Conservation (phyloP, 2,888 invertebrate genomes). For the Ptychoptera contaminata region DNA sequence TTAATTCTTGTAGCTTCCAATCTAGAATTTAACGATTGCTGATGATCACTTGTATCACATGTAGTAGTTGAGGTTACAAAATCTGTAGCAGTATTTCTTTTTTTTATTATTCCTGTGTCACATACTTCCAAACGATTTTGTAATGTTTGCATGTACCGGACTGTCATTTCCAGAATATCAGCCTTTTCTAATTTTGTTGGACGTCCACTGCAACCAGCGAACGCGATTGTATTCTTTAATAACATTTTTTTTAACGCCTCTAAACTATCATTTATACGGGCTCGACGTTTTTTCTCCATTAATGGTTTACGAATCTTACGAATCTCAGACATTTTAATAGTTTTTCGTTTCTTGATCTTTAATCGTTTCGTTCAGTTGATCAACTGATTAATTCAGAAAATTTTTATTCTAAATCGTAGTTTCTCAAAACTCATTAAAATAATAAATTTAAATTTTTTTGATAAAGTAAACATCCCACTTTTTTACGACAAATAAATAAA, state of each 20-base stretch:
- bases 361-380: no score
- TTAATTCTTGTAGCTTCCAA: no score
- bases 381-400: no score
- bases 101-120: slow-evolving; percentile 11
- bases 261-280: slow-evolving; percentile 36
- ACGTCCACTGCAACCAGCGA: slow-evolving; percentile 19
- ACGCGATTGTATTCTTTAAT: slow-evolving; percentile 27
- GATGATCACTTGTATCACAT: no score
- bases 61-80: slow-evolving; percentile 9
- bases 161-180: slow-evolving; percentile 47
- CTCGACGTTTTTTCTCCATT: slow-evolving; percentile 37
- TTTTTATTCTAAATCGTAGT: no score
- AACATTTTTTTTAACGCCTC: slow-evolving; percentile 36
- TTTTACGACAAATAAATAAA: no score
- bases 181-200: slow-evolving; percentile 48
- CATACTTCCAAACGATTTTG: slow-evolving; percentile 19
- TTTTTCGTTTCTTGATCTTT: no score
- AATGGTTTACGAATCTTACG: slow-evolving; percentile 33
- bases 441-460: no score
- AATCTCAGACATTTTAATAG: neutral
- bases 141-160: slow-evolving; percentile 38
- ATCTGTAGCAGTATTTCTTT: neutral
- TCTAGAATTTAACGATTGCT: no score
- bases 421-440: no score
- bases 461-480: no score